Evolutionary conservation across 2,113 vertebrate genomes (phyloP).

Genomic region (Pseudopodoces humilis): DNA sequence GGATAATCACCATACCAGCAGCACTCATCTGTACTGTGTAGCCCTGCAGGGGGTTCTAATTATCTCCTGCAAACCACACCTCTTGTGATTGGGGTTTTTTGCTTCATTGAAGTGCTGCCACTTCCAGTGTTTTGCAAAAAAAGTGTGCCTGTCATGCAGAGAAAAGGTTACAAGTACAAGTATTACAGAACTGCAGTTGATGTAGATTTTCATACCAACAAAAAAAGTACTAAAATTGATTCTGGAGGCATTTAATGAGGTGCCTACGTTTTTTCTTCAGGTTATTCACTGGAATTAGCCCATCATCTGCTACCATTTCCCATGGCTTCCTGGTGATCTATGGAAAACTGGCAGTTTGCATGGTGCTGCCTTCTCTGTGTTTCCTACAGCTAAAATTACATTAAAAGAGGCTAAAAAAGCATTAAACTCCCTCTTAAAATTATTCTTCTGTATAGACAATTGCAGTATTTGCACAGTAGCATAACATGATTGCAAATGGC

Average conservation of each 20-base stretch:
- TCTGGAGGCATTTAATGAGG: neutral
- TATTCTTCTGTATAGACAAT: neutral
- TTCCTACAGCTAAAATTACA: slow-evolving; percentile 28
- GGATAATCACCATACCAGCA: slow-evolving; percentile 73
- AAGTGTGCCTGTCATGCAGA: neutral
- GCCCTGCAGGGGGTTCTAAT: slow-evolving; percentile 68
- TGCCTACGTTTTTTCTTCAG: neutral
- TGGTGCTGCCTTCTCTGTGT: neutral
- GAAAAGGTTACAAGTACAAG: neutral
- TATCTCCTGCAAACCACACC: slow-evolving; percentile 59
- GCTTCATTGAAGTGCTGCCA: neutral
- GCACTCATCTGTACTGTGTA: slow-evolving; percentile 55
- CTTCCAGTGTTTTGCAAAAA: neutral
- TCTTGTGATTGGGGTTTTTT: slow-evolving; percentile 51
- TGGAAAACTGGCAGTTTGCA: neutral
- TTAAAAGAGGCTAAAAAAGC: slow-evolving; percentile 2
- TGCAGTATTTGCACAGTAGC: neutral
- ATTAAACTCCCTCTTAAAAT: slow-evolving; percentile 6
- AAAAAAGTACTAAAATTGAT: neutral
- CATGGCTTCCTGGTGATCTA: neutral
- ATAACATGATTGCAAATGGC: neutral
- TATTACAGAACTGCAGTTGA: neutral
- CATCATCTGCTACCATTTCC: neutral
- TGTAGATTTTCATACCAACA: neutral
- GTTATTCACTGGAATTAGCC: neutral